These are phyloP conservation scores for Esox niger DNA, from an alignment of 2,113 vertebrate genomes.

Conservation along the genomic window DNA sequence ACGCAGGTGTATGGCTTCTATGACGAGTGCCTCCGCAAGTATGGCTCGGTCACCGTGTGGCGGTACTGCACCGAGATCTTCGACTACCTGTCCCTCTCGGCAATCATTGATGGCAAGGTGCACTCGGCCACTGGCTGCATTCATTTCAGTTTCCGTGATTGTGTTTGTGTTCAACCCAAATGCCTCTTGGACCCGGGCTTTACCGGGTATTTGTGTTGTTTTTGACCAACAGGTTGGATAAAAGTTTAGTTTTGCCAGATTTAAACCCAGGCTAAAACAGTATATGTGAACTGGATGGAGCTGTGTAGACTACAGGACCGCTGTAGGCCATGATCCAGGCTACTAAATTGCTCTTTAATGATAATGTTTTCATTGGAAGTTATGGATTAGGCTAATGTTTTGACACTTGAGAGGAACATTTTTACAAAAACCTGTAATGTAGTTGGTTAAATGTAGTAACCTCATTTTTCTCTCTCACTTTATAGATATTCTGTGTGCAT, in stretches of 20 bases:
- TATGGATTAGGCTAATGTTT: no score
- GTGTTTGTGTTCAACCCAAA: neutral
- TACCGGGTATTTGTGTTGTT: no score
- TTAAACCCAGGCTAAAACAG: no score
- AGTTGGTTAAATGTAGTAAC: neutral
- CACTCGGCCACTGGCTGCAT: neutral
- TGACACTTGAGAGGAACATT: neutral
- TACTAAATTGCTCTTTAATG: no score
- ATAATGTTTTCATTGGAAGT: no score
- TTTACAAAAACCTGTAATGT: neutral
- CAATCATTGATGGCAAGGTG: conserved; percentile 95
- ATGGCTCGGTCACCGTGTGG: conserved; percentile 94
- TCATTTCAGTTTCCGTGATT: neutral
- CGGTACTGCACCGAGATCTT: conserved; percentile 97
- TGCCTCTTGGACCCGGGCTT: no score
- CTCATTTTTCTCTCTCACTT: neutral
- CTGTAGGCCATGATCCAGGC: no score
- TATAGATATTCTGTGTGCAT: conserved; percentile 84
- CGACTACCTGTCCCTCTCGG: conserved; percentile 93
- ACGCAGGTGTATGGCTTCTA: conserved; percentile 96
- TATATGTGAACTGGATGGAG: no score
- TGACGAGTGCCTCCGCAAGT: conserved; percentile 92
- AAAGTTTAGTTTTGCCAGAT: no score
- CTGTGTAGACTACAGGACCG: no score
- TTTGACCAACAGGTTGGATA: no score